Percentiles rank a stretch among this genome's conserved stretches.
These are phyloP conservation scores for Sparidentex hasta DNA, from an alignment of 2,797 vertebrate genomes.

Conservation along the genomic window DNA sequence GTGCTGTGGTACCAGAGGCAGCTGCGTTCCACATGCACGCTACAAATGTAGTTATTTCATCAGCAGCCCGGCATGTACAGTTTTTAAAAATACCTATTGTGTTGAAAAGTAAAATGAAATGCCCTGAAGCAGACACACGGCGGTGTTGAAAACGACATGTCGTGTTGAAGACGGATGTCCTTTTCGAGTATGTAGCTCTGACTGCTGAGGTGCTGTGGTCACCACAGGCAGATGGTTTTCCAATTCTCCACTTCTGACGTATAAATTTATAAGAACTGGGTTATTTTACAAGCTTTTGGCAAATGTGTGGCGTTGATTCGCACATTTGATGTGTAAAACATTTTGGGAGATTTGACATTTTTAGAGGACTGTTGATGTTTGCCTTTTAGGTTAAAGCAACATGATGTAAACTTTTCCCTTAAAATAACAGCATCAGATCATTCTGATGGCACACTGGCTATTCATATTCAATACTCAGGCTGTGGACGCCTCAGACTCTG, in stretches of 20 bases:
- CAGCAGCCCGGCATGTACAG: background rate
- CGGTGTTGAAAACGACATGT: background rate
- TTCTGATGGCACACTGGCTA: background rate
- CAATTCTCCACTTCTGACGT: slow-evolving; percentile 4
- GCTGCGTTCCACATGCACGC: slow-evolving; percentile 34
- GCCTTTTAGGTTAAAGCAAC: background rate
- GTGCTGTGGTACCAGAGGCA: slow-evolving; percentile 57
- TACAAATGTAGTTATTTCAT: background rate
- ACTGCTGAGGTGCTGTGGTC: slow-evolving; percentile 32
- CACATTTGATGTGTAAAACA: background rate
- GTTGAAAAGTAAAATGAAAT: slow-evolving; percentile 17
- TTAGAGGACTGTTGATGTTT: background rate
- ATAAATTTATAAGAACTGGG: background rate
- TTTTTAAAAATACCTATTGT: background rate
- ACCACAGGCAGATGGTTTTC: slow-evolving; percentile 30
- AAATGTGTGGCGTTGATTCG: background rate
- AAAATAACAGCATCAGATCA: no score
- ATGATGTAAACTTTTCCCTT: no score
- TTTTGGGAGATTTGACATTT: background rate
- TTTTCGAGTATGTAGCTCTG: slow-evolving; percentile 4
- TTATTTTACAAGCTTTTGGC: background rate
- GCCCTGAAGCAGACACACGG: background rate
- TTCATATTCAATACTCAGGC: no score
- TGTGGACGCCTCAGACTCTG: background rate
- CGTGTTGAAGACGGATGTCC: slow-evolving; percentile 1